Conservation (phyloP, 2,113 vertebrate species). For the Malurus cyaneus region DNA sequence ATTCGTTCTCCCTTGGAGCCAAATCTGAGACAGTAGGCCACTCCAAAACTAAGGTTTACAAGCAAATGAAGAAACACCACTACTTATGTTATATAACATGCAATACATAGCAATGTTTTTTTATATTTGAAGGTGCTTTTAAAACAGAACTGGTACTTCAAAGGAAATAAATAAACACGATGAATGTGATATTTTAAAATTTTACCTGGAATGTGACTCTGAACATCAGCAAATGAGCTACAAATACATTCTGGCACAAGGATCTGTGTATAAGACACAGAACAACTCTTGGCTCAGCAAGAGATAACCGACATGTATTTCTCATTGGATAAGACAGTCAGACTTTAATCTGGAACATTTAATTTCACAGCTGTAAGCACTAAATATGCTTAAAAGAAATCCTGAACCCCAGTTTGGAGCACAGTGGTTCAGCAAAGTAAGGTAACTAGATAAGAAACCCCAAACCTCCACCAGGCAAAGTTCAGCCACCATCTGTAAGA, state of each 20-base stretch:
- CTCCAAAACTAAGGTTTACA: neutral
- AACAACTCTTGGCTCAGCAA: neutral
- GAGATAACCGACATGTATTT: neutral
- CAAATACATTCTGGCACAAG: neutral
- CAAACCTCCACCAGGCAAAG: neutral
- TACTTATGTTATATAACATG: neutral
- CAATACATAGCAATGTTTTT: neutral
- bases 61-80: neutral
- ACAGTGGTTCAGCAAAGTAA: neutral
- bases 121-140: neutral
- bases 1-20: neutral
- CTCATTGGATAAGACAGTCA: neutral
- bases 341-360: neutral
- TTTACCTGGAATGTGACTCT: neutral
- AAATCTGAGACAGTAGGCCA: neutral
- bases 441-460: neutral
- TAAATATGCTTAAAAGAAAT: neutral
- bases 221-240: neutral
- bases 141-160: neutral
- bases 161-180: neutral
- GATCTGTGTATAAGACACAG: neutral
- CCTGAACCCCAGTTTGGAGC: neutral
- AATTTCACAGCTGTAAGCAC: neutral
- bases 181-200: neutral
- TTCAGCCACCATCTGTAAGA: neutral